Evolutionary conservation across 64 coral and sea anemone species (phyloP).

Genomic region (Anthopleura sola): DNA sequence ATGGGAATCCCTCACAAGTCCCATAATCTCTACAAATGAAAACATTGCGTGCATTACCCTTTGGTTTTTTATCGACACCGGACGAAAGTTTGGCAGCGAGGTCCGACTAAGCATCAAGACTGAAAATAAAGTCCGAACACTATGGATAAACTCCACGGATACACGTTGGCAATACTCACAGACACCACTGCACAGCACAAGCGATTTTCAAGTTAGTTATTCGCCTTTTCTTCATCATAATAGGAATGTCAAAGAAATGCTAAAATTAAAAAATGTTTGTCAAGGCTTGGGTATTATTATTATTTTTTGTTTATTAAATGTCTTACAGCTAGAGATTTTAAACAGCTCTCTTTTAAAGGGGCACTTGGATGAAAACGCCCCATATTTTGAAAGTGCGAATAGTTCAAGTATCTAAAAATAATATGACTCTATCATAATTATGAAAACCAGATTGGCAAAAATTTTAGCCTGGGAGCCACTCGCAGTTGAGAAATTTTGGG

Average conservation of each 20-base stretch:
- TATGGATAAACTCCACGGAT: neutral
- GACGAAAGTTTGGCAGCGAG: neutral
- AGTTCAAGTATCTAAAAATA: too few relatives aligned
- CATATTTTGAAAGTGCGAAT: too few relatives aligned
- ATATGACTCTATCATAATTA: too few relatives aligned
- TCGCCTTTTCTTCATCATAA: neutral
- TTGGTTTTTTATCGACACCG: neutral
- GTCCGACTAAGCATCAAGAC: neutral
- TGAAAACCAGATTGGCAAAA: too few relatives aligned
- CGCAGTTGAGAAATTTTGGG: too few relatives aligned
- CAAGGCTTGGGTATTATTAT: too few relatives aligned
- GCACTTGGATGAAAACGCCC: too few relatives aligned
- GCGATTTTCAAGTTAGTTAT: neutral
- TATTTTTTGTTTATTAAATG: too few relatives aligned
- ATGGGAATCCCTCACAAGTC: neutral
- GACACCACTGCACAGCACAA: neutral
- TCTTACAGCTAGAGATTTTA: too few relatives aligned
- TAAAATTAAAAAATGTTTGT: too few relatives aligned
- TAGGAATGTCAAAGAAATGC: neutral
- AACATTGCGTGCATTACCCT: neutral
- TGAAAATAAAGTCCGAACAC: neutral
- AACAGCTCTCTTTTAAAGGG: too few relatives aligned
- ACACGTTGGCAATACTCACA: neutral
- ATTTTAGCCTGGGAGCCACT: too few relatives aligned
- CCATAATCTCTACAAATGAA: neutral